Evolutionary conservation across 2,797 vertebrate genomes (phyloP).

Genomic region (Octomys mimax): DNA sequence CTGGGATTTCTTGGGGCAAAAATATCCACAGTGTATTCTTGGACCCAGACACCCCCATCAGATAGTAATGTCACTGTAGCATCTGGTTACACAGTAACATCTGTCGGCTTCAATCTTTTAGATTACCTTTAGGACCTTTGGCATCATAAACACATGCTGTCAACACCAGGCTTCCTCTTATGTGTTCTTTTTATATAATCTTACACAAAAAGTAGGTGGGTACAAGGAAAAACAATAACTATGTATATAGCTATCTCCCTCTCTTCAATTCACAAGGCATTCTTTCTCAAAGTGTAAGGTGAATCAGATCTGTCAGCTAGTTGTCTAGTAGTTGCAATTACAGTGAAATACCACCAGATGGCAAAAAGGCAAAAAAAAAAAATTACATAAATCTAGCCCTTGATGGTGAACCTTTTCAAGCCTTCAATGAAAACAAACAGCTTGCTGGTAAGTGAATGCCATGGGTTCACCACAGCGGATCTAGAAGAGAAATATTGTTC

Average conservation of each 20-base stretch:
- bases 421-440: neutral
- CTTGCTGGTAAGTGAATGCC: too few species aligned
- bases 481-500: neutral
- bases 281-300: neutral
- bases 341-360: slow-evolving; percentile 62
- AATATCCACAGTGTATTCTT: neutral
- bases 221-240: neutral
- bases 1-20: slow-evolving; percentile 29
- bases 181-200: neutral
- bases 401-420: neutral
- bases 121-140: neutral
- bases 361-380: slow-evolving; percentile 64
- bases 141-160: neutral
- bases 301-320: neutral
- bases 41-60: neutral
- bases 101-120: neutral
- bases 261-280: slow-evolving; percentile 22
- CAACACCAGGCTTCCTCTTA: neutral
- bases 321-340: slow-evolving; percentile 61
- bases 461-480: neutral
- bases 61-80: neutral
- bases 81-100: neutral
- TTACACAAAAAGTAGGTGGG: neutral
- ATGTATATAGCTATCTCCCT: neutral
- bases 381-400: neutral